Evolutionary conservation across 2,888 invertebrate genomes (phyloP).

Genomic region (Polia nebulosa): DNA sequence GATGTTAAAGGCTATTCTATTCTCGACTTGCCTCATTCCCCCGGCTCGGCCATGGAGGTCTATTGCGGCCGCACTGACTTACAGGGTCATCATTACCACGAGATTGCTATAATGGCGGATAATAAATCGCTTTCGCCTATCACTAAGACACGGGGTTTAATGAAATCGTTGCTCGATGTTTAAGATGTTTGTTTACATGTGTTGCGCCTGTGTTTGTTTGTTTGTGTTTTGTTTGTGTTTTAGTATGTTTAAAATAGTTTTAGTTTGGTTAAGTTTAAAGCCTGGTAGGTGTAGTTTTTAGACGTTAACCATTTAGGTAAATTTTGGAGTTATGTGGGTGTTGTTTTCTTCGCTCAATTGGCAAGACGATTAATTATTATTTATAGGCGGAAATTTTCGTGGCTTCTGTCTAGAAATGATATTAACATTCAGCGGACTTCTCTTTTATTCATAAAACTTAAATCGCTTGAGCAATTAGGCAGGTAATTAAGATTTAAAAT

Average conservation of each 20-base stretch:
- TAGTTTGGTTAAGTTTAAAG: neutral
- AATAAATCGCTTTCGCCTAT: constrained; percentile 66
- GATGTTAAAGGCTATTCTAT: constrained; percentile 18
- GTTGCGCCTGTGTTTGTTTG: neutral
- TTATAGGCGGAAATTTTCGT: neutral
- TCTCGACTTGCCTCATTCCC: neutral
- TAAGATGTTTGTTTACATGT: constrained; percentile 27
- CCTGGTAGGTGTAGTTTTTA: neutral
- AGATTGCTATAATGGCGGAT: constrained; percentile 82
- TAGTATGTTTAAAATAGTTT: neutral
- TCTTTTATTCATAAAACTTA: constrained; percentile 18
- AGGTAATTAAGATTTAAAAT: constrained; percentile 27
- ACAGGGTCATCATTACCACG: constrained; percentile 80
- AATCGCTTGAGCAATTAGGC: constrained; percentile 38
- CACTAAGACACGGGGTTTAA: constrained; percentile 4
- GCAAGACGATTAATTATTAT: neutral
- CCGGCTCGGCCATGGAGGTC: constrained; percentile 16
- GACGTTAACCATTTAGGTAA: neutral
- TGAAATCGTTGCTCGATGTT: constrained; percentile 23
- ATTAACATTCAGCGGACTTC: neutral
- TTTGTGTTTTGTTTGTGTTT: constrained; percentile 22
- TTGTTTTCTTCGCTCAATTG: no score
- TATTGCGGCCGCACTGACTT: constrained; percentile 70
- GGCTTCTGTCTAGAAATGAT: neutral
- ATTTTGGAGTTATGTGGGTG: neutral